phyloP scores from a whole-genome alignment of 1,140 invertebrate species.

The Paralvinella palmiformis region DNA sequence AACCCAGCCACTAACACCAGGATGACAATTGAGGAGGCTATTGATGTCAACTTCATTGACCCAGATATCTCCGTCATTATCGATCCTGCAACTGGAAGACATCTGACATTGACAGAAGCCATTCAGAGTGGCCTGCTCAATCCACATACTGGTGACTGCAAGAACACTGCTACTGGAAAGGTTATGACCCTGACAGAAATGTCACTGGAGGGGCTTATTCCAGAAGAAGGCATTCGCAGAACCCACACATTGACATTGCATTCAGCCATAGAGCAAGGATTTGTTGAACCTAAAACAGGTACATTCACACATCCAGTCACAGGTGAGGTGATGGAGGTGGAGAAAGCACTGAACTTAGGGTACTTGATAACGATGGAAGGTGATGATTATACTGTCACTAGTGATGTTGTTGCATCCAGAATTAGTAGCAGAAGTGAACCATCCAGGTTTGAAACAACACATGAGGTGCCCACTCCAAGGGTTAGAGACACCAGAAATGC shows the following conservation, averaged over 20 bases:
- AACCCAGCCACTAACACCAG: slow-evolving; percentile 65
- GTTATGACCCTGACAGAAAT: slow-evolving; percentile 39
- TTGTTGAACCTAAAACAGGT: slow-evolving; percentile 73
- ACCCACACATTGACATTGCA: slow-evolving; percentile 62
- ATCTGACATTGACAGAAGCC: slow-evolving; percentile 56
- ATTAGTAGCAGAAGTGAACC: background rate
- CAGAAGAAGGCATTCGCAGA: slow-evolving; percentile 13
- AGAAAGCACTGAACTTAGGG: slow-evolving; percentile 57
- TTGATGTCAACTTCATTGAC: slow-evolving; percentile 37
- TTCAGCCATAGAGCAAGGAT: slow-evolving; percentile 76
- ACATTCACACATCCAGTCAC: slow-evolving; percentile 69
- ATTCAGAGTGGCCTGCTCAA: slow-evolving; percentile 76
- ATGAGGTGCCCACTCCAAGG: background rate
- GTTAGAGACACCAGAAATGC: background rate
- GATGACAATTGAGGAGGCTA: slow-evolving; percentile 64
- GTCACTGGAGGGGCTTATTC: slow-evolving; percentile 34
- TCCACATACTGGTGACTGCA: slow-evolving; percentile 75
- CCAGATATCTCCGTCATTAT: slow-evolving; percentile 55
- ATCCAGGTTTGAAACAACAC: background rate
- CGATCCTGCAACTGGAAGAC: slow-evolving; percentile 20
- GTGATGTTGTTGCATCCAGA: too few species aligned
- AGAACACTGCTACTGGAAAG: slow-evolving; percentile 63
- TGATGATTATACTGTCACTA: too few species aligned
- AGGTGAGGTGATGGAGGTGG: slow-evolving; percentile 66
- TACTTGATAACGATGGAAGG: too few species aligned